Percentiles rank a stretch among this genome's conserved stretches.
These are phyloP conservation scores for Dendrolimus houi DNA, from an alignment of 2,888 invertebrate species.

Conservation along the genomic window DNA sequence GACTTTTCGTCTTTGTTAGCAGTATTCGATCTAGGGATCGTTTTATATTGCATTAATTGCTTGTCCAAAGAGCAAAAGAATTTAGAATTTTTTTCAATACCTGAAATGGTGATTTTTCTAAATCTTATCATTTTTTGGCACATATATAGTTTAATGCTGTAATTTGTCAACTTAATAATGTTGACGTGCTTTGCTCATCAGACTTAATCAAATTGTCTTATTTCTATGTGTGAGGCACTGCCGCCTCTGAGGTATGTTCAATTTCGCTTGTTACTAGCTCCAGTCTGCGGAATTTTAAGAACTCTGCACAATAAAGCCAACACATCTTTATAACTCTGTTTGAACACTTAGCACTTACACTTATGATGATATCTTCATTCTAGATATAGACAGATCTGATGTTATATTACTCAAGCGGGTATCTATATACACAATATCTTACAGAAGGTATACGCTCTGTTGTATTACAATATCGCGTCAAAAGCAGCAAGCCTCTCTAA, in stretches of 20 bases:
- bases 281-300: constrained; percentile 26
- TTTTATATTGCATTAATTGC: constrained; percentile 14
- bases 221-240: constrained; percentile 52
- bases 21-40: constrained; percentile 10
- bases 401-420: constrained; percentile 50
- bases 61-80: constrained; percentile 27
- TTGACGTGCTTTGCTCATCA: constrained; percentile 26
- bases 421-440: constrained; percentile 32
- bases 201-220: constrained; percentile 38
- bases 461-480: constrained; percentile 55
- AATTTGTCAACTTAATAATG: constrained; percentile 14
- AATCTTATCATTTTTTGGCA: constrained; percentile 46
- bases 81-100: constrained; percentile 8
- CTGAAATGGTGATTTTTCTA: neutral
- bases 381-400: constrained; percentile 65
- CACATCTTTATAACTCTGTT: constrained; percentile 36
- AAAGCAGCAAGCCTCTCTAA: constrained; percentile 65
- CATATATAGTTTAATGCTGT: constrained; percentile 40
- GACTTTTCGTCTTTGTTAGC: constrained; percentile 41
- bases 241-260: constrained; percentile 65
- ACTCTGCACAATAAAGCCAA: constrained; percentile 26
- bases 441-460: constrained; percentile 51
- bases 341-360: constrained; percentile 43
- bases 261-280: constrained; percentile 37
- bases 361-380: constrained; percentile 45